Evolutionary conservation across 2,113 vertebrate species (phyloP), one percentile per base, ranked within the genome.

Genomic region (Cyanoderma ruficeps): DNA sequence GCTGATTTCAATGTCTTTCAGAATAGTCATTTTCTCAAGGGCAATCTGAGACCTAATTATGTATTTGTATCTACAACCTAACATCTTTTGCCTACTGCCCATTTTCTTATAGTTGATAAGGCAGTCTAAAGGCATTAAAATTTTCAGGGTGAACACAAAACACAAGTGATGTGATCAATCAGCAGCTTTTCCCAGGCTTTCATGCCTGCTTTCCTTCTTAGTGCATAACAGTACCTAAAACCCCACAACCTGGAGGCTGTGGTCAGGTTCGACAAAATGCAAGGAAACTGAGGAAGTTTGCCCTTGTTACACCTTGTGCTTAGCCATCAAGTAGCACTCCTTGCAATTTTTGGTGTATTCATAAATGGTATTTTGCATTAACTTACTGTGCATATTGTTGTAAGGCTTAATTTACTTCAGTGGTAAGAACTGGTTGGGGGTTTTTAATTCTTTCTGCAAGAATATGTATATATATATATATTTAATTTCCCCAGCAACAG

Each of bases 381-480:
- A 56, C 28, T 67, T 75, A 35, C 25, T 68, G 19, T 57, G 19
- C 2, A 13, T 70, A 5, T 64, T 94, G 50, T 88, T 96, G 59
- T 76, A 92, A 83, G 76, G 70, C 89, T 97, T 97, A 70, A 89
- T 97, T 96, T 88, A 35, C 21, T 96, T 92, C 75, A 81, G 59
- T 90, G 61, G 57, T 90, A 93, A 39, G 24, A 60, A 22, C 65
- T 87, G 65, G 60, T 9, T 94, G 35, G 18, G 79, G 47, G 50
- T 87, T 80, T 80, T 80, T 52, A 65, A 80, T 93, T 84, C 42
- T 92, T 83, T 93, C 74, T 86, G 31, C 49, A 77, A 92, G 49
- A 60, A 33, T 44, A 78, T 76, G 83, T 59, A 35, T 20, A 55
- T 53, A 53, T 52, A 53, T 80, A 86, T 25, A 20, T 85, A 72